Percentiles rank a stretch among this genome's conserved stretches.
These are phyloP conservation scores for Cotesia vestalis DNA, from an alignment of 1,140 invertebrate genomes.

Conservation along the genomic window DNA sequence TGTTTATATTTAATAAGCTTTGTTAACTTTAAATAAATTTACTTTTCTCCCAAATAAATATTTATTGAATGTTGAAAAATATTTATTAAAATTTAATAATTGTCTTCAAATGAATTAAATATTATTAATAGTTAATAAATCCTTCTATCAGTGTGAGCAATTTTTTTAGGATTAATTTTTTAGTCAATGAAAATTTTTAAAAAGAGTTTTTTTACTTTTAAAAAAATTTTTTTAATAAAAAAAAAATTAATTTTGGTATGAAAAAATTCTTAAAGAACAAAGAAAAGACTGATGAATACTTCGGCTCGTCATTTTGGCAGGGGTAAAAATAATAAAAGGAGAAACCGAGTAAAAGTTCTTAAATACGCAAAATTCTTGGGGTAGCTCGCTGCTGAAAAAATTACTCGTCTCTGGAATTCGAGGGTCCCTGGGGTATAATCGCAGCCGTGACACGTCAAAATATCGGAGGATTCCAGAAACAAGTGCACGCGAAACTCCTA, in stretches of 20 bases:
- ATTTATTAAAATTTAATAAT: too few species aligned
- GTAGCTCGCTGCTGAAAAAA: constrained; percentile 13
- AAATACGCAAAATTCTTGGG: neutral
- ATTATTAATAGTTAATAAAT: too few species aligned
- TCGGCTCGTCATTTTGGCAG: neutral
- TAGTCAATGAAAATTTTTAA: neutral
- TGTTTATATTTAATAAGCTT: too few species aligned
- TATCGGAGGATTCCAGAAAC: constrained; percentile 32
- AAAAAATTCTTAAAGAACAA: too few species aligned
- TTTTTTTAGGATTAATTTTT: neutral
- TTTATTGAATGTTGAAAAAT: too few species aligned
- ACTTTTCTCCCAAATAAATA: too few species aligned
- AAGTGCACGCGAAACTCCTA: constrained; percentile 30
- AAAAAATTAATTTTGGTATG: neutral
- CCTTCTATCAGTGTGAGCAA: too few species aligned
- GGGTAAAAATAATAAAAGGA: too few species aligned
- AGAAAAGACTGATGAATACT: too few species aligned
- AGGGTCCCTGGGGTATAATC: constrained; percentile 20
- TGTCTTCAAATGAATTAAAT: too few species aligned
- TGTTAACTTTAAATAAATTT: too few species aligned
- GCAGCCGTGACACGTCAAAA: constrained; percentile 26
- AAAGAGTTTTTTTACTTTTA: neutral
- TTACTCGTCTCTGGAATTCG: constrained; percentile 37
- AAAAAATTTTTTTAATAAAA: neutral
- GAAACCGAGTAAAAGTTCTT: neutral